phyloP scores from a whole-genome alignment of 1,140 invertebrate species.

The Drosophila willistoni region DNA sequence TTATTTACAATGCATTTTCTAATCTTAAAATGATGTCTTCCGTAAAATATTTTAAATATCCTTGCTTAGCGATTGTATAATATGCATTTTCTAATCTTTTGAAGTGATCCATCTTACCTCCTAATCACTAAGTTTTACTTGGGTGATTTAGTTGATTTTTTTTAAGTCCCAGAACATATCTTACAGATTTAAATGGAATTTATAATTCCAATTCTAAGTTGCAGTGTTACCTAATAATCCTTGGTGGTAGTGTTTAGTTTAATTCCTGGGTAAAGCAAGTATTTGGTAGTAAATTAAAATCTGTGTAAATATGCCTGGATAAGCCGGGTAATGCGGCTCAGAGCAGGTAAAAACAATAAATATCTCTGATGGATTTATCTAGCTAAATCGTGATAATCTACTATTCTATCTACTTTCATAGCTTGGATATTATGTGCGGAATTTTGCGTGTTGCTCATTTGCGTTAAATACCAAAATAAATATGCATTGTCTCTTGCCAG shows the following conservation, averaged over 20 bases:
- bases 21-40: too few species aligned
- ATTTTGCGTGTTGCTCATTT: slow-evolving; percentile 51
- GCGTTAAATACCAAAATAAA: slow-evolving; percentile 66
- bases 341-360: slow-evolving; percentile 47
- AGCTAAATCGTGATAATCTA: slow-evolving; percentile 58
- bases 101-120: background rate
- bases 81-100: too few species aligned
- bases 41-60: too few species aligned
- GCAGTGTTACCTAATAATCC: slow-evolving; percentile 35
- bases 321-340: slow-evolving; percentile 32
- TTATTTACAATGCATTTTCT: too few species aligned
- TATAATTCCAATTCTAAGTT: background rate
- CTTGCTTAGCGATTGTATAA: too few species aligned
- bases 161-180: background rate
- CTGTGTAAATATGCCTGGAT: slow-evolving; percentile 55
- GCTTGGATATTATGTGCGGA: slow-evolving; percentile 70
- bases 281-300: slow-evolving; percentile 57
- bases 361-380: slow-evolving; percentile 67
- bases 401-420: slow-evolving; percentile 23
- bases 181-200: background rate
- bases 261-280: background rate
- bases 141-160: slow-evolving; percentile 7
- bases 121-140: background rate
- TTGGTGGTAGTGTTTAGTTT: too few species aligned
- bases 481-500: slow-evolving; percentile 34